Evolutionary conservation across 2,797 vertebrate genomes (phyloP), one percentile per base, ranked within the genome.

Genomic region (Hirundo rustica): DNA sequence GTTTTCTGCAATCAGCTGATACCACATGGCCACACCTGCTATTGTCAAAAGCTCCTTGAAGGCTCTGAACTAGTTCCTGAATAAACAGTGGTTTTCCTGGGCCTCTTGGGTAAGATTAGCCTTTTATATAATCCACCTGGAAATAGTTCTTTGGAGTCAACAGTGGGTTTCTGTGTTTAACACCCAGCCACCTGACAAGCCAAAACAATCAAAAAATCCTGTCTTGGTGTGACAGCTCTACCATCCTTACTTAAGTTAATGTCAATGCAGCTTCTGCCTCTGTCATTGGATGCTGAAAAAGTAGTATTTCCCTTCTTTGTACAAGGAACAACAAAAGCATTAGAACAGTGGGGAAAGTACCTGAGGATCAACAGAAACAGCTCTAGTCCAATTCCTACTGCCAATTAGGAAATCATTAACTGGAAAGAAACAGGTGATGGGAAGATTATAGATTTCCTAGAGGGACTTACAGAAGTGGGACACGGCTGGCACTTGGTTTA

Each of bases 371-470:
- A 78, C 7, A 19, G 44, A 57, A 91, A 85, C 29, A 74, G 57
- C 30, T 61, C 36, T 29, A 83, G 53, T 55, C 45, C 40, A 48
- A 91, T 54, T 95, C 62, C 65, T 74, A 76, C 5, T 0, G 1
- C 44, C 48, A 83, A 66, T 79, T 82, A 91, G 85, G 57, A 93
- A 95, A 85, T 48, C 36, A 68, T 70, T 84, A 93, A 74, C 32
- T 36, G 29, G 79, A 80, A 83, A 77, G 40, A 27, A 83, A 64
- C 54, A 93, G 55, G 26, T 65, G 32, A 93, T 38, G 9, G 86
- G 55, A 82, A 85, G 26, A 85, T 58, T 19, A 80, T 13, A 48
- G n/a, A 78, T 67, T 79, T 88, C 57, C 36, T 84, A 65, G 45
- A 51, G 36, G 16, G 67, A 89, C 11, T 88, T 95, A 76, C 7